Conservation (phyloP, 1,140 invertebrate species). For the Melipona quadrifasciata region DNA sequence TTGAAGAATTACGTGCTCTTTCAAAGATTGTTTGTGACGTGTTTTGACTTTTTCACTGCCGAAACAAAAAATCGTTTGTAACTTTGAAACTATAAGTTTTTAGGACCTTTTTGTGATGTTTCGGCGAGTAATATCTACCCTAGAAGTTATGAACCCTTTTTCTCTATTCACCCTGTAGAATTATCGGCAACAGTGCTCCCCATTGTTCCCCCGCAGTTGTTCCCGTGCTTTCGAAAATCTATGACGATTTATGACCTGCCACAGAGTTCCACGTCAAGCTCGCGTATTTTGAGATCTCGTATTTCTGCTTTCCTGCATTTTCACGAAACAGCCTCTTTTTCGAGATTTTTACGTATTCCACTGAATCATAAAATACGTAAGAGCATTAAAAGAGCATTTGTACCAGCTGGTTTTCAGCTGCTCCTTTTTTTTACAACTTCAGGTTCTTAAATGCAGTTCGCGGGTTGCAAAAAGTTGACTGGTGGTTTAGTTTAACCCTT, state of each 20-base stretch:
- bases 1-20: too few relatives aligned
- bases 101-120: too few relatives aligned
- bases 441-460: neutral
- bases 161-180: neutral
- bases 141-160: too few relatives aligned
- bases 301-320: neutral
- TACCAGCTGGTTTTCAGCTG: neutral
- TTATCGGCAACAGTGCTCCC: slow-evolving; percentile 15
- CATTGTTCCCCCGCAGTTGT: neutral
- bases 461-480: neutral
- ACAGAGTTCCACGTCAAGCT: too few relatives aligned
- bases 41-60: too few relatives aligned
- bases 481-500: neutral
- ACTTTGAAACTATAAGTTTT: too few relatives aligned
- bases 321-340: too few relatives aligned
- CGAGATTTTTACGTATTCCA: neutral
- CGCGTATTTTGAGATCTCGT: neutral
- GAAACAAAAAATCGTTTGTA: too few relatives aligned
- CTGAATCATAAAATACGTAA: too few relatives aligned
- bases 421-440: neutral
- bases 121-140: too few relatives aligned
- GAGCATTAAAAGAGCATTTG: neutral
- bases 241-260: too few relatives aligned
- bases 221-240: neutral
- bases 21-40: too few relatives aligned